These are phyloP conservation scores for Chaetoderma sp. DNA, from an alignment of 2,888 invertebrate species.

Conservation along the genomic window DNA sequence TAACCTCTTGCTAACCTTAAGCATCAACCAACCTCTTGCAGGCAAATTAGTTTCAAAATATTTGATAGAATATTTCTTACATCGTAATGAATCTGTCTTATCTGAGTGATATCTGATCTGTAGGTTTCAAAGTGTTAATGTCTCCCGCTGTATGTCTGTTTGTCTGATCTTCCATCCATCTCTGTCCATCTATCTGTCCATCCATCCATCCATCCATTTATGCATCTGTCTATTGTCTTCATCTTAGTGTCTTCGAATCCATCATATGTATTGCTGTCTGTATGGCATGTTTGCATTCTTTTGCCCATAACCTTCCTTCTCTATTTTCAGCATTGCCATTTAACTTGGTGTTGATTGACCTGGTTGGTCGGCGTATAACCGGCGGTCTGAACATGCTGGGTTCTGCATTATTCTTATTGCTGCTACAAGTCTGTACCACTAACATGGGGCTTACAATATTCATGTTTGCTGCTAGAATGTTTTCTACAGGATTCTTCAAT, in stretches of 20 bases:
- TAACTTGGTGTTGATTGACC: slow-evolving; percentile 63
- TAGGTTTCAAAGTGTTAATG: too few relatives aligned
- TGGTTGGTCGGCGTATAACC: slow-evolving; percentile 56
- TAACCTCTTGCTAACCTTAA: too few relatives aligned
- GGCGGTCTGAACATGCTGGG: slow-evolving; percentile 50
- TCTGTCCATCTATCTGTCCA: not conserved
- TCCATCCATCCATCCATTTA: not conserved
- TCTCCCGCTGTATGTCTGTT: too few relatives aligned
- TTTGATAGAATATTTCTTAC: too few relatives aligned
- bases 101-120: too few relatives aligned
- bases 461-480: slow-evolving; percentile 62
- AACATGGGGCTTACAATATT: slow-evolving; percentile 54
- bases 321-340: slow-evolving; percentile 63
- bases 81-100: too few relatives aligned
- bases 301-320: too few relatives aligned
- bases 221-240: not conserved
- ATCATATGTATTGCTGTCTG: too few relatives aligned
- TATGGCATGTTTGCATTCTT: too few relatives aligned
- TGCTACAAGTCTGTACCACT: slow-evolving; percentile 50
- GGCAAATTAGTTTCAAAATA: too few relatives aligned
- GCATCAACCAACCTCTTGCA: too few relatives aligned
- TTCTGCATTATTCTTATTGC: slow-evolving; percentile 52
- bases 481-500: slow-evolving; percentile 62
- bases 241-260: not conserved
- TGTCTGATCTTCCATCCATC: too few relatives aligned